Evolutionary conservation across 2,113 vertebrate genomes (phyloP).

Genomic region (Notarius quadriscutis): DNA sequence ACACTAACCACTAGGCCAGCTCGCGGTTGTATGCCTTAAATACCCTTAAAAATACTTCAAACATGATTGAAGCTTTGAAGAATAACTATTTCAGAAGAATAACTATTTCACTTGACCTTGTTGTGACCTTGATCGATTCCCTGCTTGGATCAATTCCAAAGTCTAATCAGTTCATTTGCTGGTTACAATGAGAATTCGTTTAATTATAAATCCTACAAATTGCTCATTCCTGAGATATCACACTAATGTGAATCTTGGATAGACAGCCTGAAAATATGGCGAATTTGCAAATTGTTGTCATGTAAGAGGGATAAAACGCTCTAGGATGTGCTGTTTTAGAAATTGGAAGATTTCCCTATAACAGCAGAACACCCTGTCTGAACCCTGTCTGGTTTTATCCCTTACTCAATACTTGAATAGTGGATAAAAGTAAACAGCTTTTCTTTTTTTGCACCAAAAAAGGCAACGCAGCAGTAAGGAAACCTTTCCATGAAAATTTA

Average conservation of each 20-base stretch:
- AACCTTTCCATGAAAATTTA: slow-evolving; percentile 1
- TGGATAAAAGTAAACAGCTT: not conserved
- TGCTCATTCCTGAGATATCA: too few relatives aligned
- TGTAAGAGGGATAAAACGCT: not conserved
- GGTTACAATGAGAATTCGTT: too few relatives aligned
- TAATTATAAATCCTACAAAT: too few relatives aligned
- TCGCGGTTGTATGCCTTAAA: not conserved
- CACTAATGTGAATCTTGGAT: not conserved
- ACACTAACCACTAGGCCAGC: too few relatives aligned
- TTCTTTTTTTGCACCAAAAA: not conserved
- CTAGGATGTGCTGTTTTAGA: not conserved
- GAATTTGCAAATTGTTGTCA: not conserved
- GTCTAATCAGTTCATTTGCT: too few relatives aligned
- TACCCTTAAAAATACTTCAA: not conserved
- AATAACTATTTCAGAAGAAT: not conserved
- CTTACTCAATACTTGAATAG: not conserved
- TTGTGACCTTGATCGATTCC: not conserved
- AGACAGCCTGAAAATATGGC: not conserved
- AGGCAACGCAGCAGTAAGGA: not conserved
- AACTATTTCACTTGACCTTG: not conserved
- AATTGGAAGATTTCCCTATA: not conserved
- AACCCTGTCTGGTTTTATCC: not conserved
- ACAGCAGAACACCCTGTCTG: not conserved
- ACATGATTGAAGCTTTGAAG: not conserved
- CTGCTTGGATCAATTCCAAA: not conserved